phyloP scores from a whole-genome alignment of 2,797 vertebrate species.

The Hylomyscus alleni region DNA sequence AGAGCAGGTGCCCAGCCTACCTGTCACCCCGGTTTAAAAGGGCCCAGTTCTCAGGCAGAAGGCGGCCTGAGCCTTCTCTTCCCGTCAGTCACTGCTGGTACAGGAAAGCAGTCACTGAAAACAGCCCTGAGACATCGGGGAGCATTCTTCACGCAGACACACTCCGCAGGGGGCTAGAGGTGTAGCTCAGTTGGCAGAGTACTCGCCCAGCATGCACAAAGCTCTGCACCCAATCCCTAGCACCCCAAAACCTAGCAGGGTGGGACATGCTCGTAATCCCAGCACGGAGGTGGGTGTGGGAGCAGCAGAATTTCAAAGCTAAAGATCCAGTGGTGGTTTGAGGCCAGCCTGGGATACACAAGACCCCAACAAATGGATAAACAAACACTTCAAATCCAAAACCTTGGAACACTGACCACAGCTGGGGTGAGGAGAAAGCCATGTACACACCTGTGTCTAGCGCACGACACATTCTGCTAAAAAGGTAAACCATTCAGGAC shows the following conservation, averaged over 20 bases:
- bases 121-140: neutral
- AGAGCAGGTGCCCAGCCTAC: neutral
- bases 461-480: no score
- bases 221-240: neutral
- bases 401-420: neutral
- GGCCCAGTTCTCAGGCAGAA: neutral
- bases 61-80: neutral
- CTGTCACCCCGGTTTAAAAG: neutral
- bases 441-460: neutral
- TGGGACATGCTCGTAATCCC: no score
- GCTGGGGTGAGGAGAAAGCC: accelerated
- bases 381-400: neutral
- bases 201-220: neutral
- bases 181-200: neutral
- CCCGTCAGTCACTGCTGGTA: neutral
- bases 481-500: neutral
- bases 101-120: neutral
- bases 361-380: neutral
- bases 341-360: neutral
- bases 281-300: neutral
- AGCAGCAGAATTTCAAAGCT: neutral
- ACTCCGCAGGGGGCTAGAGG: neutral
- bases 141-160: neutral
- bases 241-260: no score
- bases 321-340: neutral